Evolutionary conservation across 2,888 invertebrate genomes (phyloP).

Genomic region (Rotaria socialis): DNA sequence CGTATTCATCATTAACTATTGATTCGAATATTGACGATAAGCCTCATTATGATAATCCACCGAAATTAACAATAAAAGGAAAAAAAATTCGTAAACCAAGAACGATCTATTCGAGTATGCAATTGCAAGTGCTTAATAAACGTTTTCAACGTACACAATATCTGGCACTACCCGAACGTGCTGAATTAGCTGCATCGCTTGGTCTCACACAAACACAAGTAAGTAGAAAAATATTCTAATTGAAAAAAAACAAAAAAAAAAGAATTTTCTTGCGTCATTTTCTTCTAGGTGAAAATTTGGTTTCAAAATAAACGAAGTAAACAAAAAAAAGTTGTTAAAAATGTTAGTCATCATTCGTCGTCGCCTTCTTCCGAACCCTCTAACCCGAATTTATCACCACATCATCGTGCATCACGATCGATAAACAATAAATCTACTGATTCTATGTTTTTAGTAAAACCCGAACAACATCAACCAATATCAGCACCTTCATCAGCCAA

Average conservation of each 20-base stretch:
- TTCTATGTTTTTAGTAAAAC: slow-evolving; percentile 37
- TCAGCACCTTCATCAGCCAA: neutral
- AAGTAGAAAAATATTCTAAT: neutral
- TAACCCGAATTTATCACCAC: neutral
- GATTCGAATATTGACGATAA: slow-evolving; percentile 7
- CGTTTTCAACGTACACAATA: slow-evolving; percentile 7
- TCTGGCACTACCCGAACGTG: neutral
- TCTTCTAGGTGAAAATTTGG: slow-evolving; percentile 45
- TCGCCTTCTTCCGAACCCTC: neutral
- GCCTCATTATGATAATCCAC: slow-evolving; percentile 17
- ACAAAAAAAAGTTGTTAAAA: slow-evolving; percentile 44
- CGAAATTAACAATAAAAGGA: neutral
- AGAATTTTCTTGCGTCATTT: neutral
- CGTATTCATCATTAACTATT: neutral
- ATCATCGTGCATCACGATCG: neutral
- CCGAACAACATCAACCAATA: neutral
- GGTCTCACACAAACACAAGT: neutral
- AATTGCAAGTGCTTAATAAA: slow-evolving; percentile 7
- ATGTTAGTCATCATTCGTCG: slow-evolving; percentile 36
- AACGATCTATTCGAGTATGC: slow-evolving; percentile 62
- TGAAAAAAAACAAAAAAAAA: too few species aligned
- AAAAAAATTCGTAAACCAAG: slow-evolving; percentile 16
- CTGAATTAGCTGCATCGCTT: neutral
- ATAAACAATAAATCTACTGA: neutral
- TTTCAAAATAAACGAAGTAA: slow-evolving; percentile 46